Evolutionary conservation across 2,113 vertebrate species (phyloP), one percentile per base, ranked within the genome.

Genomic region (Symphodus melops): DNA sequence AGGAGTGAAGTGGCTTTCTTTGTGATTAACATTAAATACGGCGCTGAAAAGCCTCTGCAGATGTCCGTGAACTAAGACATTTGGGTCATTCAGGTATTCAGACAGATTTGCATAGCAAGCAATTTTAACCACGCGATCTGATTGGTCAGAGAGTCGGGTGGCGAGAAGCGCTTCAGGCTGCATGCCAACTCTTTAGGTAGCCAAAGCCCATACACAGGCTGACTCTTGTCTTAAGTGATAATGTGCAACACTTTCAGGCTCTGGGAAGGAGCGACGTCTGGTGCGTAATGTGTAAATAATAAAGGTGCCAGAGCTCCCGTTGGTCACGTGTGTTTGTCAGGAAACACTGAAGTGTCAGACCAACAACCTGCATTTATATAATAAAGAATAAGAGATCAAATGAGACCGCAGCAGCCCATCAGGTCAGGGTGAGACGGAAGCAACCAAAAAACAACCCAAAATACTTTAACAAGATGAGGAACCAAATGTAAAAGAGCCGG

Each of bases 1-100:
- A 87, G 80, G 2, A 48, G 20, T 42, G 74, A 76, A 88, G 75
- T 88, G 82, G 78, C 67, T 84, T 84, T 82, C 83, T 79, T 77
- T 46, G 67, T 84, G 85, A 87, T 81, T 79, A 54, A 61, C 28
- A 84, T 79, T 65, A 86, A 63, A 53, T 23, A 8, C 20, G 28
- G 46, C 12, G 4, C 25, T 64, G 46, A 62, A 74, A 77, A 75
- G 57, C 68, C 42, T 10, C 25, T 56, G 41, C 39, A 61, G 14
- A 56, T 41, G 75, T 52, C 23, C 17, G 51, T 54, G 19, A 36
- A 75, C 28, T 25, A 10, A 42, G 41, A 51, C 48, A 56, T 77
- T 64, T 58, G 17, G 10, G 56, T 63, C 67, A 58, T 73, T 81
- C 57, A 74, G 57, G 65, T 82, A 59, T 77, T 85, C 16, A 17